phyloP scores from a whole-genome alignment of 2,113 vertebrate species.

The Trematomus loennbergii region DNA sequence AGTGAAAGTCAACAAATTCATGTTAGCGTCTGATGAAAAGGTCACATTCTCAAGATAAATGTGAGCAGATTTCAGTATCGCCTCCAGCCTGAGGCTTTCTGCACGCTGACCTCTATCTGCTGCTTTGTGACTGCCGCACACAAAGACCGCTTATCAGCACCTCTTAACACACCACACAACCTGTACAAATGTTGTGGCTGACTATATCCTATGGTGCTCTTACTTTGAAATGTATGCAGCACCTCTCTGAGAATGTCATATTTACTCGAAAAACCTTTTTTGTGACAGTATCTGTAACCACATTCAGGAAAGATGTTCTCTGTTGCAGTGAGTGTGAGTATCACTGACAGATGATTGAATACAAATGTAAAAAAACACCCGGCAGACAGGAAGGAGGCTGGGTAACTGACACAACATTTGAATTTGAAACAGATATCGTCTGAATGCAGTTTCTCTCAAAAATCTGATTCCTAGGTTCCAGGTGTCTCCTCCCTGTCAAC shows the following conservation, averaged over 20 bases:
- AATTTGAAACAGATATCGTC: slow-evolving; percentile 57
- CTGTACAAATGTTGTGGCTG: background rate
- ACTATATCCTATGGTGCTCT: background rate
- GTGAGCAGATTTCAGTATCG: slow-evolving; percentile 28
- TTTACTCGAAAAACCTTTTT: slow-evolving; percentile 8
- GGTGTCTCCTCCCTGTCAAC: slow-evolving; percentile 52
- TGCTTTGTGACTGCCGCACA: slow-evolving; percentile 24
- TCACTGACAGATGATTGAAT: slow-evolving; percentile 61
- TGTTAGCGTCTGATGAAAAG: slow-evolving; percentile 43
- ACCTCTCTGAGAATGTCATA: slow-evolving; percentile 17
- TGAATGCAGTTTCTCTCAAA: slow-evolving; percentile 53
- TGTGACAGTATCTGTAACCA: slow-evolving; percentile 34
- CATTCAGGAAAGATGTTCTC: slow-evolving; percentile 22
- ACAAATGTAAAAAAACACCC: slow-evolving; percentile 46
- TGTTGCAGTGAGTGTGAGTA: slow-evolving; percentile 13
- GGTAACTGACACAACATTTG: slow-evolving; percentile 47
- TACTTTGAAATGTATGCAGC: background rate
- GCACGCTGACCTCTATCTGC: slow-evolving; percentile 28
- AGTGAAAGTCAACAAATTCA: slow-evolving; percentile 34
- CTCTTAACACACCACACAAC: slow-evolving; percentile 17
- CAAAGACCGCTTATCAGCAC: slow-evolving; percentile 46
- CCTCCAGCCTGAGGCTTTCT: slow-evolving; percentile 27
- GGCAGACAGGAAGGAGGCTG: background rate
- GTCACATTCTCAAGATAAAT: slow-evolving; percentile 51
- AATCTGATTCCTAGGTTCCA: slow-evolving; percentile 55